Base-by-base conservation (phyloP, 2,113 vertebrate species). In the Phylloscopus whistleri region DNA sequence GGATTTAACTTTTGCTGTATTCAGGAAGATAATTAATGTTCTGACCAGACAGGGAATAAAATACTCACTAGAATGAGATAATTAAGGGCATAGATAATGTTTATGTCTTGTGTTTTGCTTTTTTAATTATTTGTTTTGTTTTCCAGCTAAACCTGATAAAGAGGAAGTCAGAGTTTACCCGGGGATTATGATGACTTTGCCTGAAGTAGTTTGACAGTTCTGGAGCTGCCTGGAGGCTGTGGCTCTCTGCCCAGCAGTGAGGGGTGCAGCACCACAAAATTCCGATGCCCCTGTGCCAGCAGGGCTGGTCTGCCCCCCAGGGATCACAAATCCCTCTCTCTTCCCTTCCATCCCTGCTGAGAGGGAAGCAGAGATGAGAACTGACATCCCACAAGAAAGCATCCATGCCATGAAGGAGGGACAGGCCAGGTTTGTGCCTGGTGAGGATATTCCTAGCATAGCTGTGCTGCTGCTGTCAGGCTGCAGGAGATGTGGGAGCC, bases 1-100 rank as follows among this genome's bases (percentile, higher is more conserved):
- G 98, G 98, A 98, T 98, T 97, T 98, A 98, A 98, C 95, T 98
- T 98, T 97, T 97, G 93, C 93, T 98, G 97, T 98, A 97, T 97
- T 98, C 98, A 98, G 97, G 97, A 98, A 98, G 95, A 97, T 98
- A 98, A 98, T 98, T 98, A 98, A 98, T 97, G 96, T 91, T 86
- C 95, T 97, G 97, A 97, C 93, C 93, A 97, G 97, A 97, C 93
- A 97, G 83, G 68, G 95, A 97, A 96, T 97, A 96, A 98, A 98
- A 98, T 97, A 98, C 94, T 96, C 97, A 97, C 95, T 96, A 97
- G 95, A 98, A 97, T 66, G 87, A 96, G 95, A 97, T 98, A 98
- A 98, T 98, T 98, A 98, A 96, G 94, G 86, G 53, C 89, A 98
- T 98, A 98, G 98, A 97, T 98, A 97, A 98, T 72, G 10, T 94